phyloP scores from a whole-genome alignment of 2,888 invertebrate genomes.

The Campaea margaritaria region DNA sequence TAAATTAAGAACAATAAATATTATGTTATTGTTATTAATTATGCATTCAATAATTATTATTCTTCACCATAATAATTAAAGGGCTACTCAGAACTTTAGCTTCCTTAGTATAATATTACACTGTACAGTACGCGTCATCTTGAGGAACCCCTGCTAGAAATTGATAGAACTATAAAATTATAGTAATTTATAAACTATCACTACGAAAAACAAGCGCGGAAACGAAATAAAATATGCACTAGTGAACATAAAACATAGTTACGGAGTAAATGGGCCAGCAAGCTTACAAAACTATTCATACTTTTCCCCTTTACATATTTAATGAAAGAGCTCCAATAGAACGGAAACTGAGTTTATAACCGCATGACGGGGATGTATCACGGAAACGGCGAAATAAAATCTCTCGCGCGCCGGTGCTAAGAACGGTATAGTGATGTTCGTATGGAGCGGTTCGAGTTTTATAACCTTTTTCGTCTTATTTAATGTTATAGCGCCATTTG shows the following conservation, averaged over 20 bases:
- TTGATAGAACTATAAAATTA: not conserved
- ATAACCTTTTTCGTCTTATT: too few relatives aligned
- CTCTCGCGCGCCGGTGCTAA: not conserved
- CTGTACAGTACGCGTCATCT: too few relatives aligned
- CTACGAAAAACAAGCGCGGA: not conserved
- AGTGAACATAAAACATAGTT: slow-evolving; percentile 23
- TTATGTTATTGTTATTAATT: too few relatives aligned
- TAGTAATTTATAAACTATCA: slow-evolving; percentile 6
- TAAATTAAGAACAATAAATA: too few relatives aligned
- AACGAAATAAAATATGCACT: slow-evolving; percentile 10
- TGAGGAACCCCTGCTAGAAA: too few relatives aligned
- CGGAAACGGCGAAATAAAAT: slow-evolving; percentile 4
- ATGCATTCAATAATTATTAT: too few relatives aligned
- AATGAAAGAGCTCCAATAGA: slow-evolving; percentile 31
- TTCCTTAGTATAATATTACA: too few relatives aligned
- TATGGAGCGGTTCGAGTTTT: too few relatives aligned
- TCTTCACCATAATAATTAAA: too few relatives aligned
- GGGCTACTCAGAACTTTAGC: too few relatives aligned
- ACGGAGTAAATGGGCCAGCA: slow-evolving; percentile 28
- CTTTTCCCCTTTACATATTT: slow-evolving; percentile 32
- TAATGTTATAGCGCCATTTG: too few relatives aligned
- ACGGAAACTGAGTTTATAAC: slow-evolving; percentile 14
- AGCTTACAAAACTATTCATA: slow-evolving; percentile 30
- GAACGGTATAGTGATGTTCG: not conserved
- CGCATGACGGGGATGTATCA: slow-evolving; percentile 9